Evolutionary conservation across 2,797 vertebrate species (phyloP).

Genomic region (Amniataba percoides): DNA sequence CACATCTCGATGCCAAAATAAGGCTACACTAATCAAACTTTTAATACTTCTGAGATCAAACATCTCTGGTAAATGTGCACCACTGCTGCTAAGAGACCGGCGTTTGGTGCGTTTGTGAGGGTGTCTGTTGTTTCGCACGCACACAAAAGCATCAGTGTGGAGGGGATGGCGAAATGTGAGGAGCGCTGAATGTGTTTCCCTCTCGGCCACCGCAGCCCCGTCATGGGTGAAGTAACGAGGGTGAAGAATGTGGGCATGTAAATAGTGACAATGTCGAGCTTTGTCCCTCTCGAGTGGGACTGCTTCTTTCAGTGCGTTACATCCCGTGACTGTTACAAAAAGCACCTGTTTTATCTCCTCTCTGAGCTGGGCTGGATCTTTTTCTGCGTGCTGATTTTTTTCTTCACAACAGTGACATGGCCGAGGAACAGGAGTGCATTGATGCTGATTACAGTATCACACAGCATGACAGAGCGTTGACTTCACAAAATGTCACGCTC

Average conservation of each 20-base stretch:
- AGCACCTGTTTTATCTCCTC: conserved; percentile 28
- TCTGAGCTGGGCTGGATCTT: conserved; percentile 19
- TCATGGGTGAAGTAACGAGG: conserved; percentile 27
- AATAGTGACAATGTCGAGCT: conserved; percentile 59
- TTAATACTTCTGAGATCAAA: neutral
- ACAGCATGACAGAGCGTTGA: neutral
- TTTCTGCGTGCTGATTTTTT: conserved; percentile 2
- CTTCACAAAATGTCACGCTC: neutral
- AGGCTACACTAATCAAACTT: neutral
- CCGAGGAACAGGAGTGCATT: neutral
- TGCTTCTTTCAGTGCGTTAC: conserved; percentile 35
- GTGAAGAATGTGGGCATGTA: conserved; percentile 51
- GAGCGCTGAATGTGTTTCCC: neutral
- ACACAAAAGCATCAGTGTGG: conserved; percentile 36
- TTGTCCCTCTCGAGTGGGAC: conserved; percentile 47
- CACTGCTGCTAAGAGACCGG: conserved; percentile 17
- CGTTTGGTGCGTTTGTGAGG: conserved; percentile 3
- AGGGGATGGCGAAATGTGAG: conserved; percentile 4
- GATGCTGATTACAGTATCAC: conserved; percentile 1
- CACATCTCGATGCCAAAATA: neutral
- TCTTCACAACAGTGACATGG: conserved; percentile 1
- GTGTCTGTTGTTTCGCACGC: conserved; percentile 24
- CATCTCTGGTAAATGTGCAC: neutral
- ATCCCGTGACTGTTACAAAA: conserved; percentile 35
- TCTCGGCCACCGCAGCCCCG: conserved; percentile 4